Evolutionary conservation across 2,797 vertebrate species (phyloP).

Genomic region (Pogoniulus pusillus): DNA sequence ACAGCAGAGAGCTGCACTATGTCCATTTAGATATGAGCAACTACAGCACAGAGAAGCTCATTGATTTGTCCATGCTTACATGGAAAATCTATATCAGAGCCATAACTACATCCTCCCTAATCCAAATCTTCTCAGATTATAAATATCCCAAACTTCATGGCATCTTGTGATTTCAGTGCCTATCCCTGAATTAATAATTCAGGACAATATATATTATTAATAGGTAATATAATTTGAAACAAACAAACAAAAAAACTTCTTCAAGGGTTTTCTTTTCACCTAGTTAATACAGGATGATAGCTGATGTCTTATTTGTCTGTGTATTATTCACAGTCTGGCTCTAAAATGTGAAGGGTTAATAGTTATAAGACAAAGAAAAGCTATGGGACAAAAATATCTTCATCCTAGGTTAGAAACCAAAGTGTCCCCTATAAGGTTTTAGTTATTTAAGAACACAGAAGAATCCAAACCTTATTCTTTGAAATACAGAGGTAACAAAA

Average conservation of each 20-base stretch:
- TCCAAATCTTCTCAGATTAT: too few species aligned
- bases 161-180: too few species aligned
- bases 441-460: not conserved
- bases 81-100: too few species aligned
- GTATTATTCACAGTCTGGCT: not conserved
- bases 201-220: too few species aligned
- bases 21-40: too few species aligned
- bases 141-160: too few species aligned
- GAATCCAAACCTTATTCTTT: not conserved
- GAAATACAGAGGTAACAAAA: not conserved
- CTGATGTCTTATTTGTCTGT: not conserved
- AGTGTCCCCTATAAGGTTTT: not conserved
- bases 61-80: too few species aligned
- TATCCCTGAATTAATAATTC: too few species aligned
- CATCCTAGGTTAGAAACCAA: not conserved
- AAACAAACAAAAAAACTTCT: not conserved
- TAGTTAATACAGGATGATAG: not conserved
- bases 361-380: not conserved
- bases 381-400: not conserved
- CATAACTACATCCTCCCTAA: too few species aligned
- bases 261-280: not conserved
- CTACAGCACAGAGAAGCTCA: too few species aligned
- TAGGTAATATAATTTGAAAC: not conserved
- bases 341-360: not conserved
- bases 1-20: too few species aligned